Conservation (phyloP, 2,113 vertebrate genomes). For the Alexandromys fortis region DNA sequence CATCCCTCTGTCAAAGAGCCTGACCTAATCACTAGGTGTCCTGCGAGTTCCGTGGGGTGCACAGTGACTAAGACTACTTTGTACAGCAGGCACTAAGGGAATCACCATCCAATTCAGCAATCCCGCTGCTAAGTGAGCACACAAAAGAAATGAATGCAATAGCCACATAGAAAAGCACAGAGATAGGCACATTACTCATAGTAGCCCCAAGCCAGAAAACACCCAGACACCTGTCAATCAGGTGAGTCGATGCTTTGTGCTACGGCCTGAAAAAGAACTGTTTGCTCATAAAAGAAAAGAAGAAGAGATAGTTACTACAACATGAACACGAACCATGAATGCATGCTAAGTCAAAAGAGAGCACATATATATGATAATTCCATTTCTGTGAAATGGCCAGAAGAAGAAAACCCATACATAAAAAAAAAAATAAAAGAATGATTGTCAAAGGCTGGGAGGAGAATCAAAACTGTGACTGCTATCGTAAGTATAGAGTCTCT, state of each 20-base stretch:
- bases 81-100: neutral
- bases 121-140: neutral
- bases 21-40: neutral
- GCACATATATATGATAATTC: neutral
- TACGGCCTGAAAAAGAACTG: neutral
- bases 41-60: neutral
- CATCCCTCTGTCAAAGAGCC: neutral
- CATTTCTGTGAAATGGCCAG: neutral
- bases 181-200: neutral
- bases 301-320: neutral
- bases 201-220: neutral
- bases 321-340: neutral
- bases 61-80: neutral
- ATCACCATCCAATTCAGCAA: neutral
- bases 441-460: neutral
- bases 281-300: neutral
- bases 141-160: neutral
- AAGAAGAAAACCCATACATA: neutral
- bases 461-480: neutral
- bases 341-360: neutral
- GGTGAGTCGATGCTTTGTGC: neutral
- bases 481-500: neutral
- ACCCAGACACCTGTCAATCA: neutral
- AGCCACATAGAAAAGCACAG: too few relatives aligned
- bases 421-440: neutral